Base-by-base conservation (phyloP, 1,140 invertebrate species). In the Cydia fagiglandana region DNA sequence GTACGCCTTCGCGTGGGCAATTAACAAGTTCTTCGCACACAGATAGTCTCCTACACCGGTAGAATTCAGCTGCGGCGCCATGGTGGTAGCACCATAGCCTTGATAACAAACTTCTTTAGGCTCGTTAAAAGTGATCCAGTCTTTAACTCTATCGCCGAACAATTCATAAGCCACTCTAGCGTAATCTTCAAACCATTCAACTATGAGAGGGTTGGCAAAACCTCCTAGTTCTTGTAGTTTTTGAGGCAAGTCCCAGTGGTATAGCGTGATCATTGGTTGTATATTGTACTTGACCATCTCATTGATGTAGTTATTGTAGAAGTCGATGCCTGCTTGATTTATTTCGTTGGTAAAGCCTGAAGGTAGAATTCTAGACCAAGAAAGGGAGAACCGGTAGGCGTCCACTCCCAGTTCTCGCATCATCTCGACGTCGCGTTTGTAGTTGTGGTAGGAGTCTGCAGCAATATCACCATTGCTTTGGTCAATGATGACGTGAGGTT, bases 311-410 rank as follows among this genome's bases (percentile, higher is more conserved):
- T 94, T 92, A 76, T 94, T 94, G 85, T 96, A 96, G 80, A 94
- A 95, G 7, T 88, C 80, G 2, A 94, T 68, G 7, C 93, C 94
- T 6, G 81, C 84, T 77, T 91, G 81, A 79, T 94, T 95, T n/a
- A 95, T 82, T n/a, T 91, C 61, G 75, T 94, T 90, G 0, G 88
- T 64, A 24, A 89, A 89, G 30, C 95, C 95, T 75, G 89, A 89
- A 3, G 94, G 94, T 3, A 95, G 80, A 24, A 95, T 89, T 76
- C 94, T 87, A 0, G 95, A 80, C 95, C 95, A 96, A 20, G 95
- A 94, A 64, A 96, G 82, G 0, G 95, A 96, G 83, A 96, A 95
- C 7, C 95, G 91, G 80, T 95, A 95, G 70, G 84, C 86, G 64
- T 91, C 82, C 4, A 90, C 75, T 1, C 88, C 87, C 0, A 89